Percentiles rank a stretch among this genome's conserved stretches.
These are phyloP conservation scores for Drosophila baimaii DNA, from an alignment of 1,140 invertebrate genomes.

Conservation along the genomic window DNA sequence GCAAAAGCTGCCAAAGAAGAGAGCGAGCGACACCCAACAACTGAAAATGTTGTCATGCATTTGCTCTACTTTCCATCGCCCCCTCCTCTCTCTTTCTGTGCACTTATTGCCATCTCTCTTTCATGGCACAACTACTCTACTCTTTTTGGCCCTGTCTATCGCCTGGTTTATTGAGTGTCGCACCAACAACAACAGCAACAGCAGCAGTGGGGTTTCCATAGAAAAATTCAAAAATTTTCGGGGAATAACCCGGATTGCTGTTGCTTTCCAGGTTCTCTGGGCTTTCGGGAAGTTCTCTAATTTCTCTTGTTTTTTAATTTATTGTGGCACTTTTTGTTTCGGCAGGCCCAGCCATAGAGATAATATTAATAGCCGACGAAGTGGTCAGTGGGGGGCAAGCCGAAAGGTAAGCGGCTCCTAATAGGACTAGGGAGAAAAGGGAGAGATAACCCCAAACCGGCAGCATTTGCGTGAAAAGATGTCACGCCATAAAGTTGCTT, in stretches of 20 bases:
- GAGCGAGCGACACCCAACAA: conserved; percentile 42
- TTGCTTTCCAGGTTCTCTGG: conserved; percentile 3
- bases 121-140: neutral
- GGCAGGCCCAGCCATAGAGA: conserved; percentile 30
- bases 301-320: conserved; percentile 50
- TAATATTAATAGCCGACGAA: conserved; percentile 49
- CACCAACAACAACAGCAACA: neutral
- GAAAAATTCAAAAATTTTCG: conserved; percentile 30
- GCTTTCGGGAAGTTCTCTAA: conserved; percentile 42
- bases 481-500: conserved; percentile 48
- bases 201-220: conserved; percentile 18
- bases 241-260: conserved; percentile 22
- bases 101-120: conserved; percentile 8
- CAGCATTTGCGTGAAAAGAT: conserved; percentile 50
- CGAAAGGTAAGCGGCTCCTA: conserved; percentile 39
- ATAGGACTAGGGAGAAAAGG: neutral
- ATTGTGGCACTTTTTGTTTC: conserved; percentile 46
- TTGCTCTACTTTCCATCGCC: conserved; percentile 34
- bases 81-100: conserved; percentile 2
- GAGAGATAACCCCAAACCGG: conserved; percentile 9
- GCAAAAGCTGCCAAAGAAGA: conserved; percentile 47
- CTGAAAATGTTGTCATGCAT: conserved; percentile 54
- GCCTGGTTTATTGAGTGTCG: conserved; percentile 50
- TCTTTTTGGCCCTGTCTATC: conserved; percentile 29
- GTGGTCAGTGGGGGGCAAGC: conserved; percentile 18